Base-by-base conservation (phyloP, 2,113 vertebrate genomes). In the Guaruba guarouba region DNA sequence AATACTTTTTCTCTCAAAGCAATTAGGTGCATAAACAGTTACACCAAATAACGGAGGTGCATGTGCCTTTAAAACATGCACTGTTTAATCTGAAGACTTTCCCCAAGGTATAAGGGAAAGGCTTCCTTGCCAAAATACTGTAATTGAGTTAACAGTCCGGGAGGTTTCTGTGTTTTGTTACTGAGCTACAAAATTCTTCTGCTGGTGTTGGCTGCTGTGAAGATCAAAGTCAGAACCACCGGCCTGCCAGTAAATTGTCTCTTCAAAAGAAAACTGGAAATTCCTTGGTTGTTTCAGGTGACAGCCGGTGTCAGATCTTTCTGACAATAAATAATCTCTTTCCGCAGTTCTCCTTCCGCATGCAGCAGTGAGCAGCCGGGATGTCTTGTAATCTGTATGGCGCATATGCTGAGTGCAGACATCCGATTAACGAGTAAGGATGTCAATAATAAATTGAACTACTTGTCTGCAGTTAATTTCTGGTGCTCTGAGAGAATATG, bases 121-220 rank as follows among this genome's bases (percentile, higher is more conserved):
- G 39, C 62, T 94, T 92, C 73, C 61, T 71, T 94, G 95, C 92
- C 95, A 96, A 92, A 96, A 78, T 55, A 48, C 51, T 78, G 25
- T 93, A 93, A 96, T 88, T 90, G 86, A 93, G 66, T 96, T 96
- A 96, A 91, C 88, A 88, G 88, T 70, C 86, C 8, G 3, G 57
- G 88, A 81, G 70, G 86, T 88, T 95, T 94, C 91, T 92, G 83
- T 84, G 83, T 94, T 96, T 89, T 95, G 91, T 95, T 96, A 90
- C 41, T 55, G 82, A 95, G 79, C 82, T 93, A 81, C 82, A 86
- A 68, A 93, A 82, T 84, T 76, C 68, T 82, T 73, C 77, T 91
- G 88, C 73, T 76, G 35, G 48, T 61, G 82, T 92, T 96, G 88
- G 90, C 82, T 92, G 68, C 83, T 88, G 7, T 43, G 25, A 84